Evolutionary conservation across 2,797 vertebrate genomes (phyloP), one percentile per base, ranked within the genome.

Genomic region (Sarcophilus harrisii): DNA sequence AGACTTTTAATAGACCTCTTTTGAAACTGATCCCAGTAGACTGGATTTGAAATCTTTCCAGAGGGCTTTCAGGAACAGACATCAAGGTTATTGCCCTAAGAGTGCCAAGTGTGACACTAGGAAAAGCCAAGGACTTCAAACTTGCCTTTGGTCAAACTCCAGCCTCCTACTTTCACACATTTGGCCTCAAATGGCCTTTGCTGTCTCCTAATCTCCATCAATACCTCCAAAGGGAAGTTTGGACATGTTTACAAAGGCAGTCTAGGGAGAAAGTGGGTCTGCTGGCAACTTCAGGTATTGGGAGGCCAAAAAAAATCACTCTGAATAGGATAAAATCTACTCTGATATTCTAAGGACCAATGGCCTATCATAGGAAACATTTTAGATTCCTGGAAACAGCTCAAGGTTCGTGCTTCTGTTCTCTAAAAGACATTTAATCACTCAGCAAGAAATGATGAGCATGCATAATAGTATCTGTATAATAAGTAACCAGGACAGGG

Each of bases 1-100:
- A 12, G 18, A 93, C 94, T 98, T 96, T 94, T 96, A 91, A 94
- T 0, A 55, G 91, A 93, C 87, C 18, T 91, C 21, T 95, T 62
- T 87, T 29, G 95, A 93, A 52, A 95, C 38, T 93, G 95, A 93
- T 29, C 13, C 28, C 59, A 60, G 91, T 91, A 94, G 93, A 87
- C 73, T 87, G 21, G 21, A 45, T 87, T 38, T 45, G 73, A 87
- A 32, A 62, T 32, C 90, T 92, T 87, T 60, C 58, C 60, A 58
- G 38, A 49, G 73, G 92, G 57, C 92, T 93, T 30, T 59, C 54
- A 90, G 89, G 87, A 90, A 59, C 55, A 58, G n/a, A 58, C 27
- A 87, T 92, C 92, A 91, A 92, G 90, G 32, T 94, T 90, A 96
- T 92, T 57, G 58, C 0, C 12, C 30, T 0, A 12, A 87, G 54